Conservation (phyloP, 2,113 vertebrate genomes). For the Nicator chloris region DNA sequence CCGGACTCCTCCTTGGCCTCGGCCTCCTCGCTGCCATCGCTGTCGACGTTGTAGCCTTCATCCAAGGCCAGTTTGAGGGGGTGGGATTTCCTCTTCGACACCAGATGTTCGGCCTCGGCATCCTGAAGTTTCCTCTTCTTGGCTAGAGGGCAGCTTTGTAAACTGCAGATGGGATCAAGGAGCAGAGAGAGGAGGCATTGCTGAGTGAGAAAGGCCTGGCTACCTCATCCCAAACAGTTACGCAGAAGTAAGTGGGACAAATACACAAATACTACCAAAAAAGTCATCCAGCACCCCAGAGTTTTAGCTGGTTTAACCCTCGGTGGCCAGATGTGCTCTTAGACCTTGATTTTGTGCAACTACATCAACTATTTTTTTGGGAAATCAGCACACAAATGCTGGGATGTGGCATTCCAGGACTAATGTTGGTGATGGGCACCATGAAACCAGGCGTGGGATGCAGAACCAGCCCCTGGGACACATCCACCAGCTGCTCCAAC, state of each 20-base stretch:
- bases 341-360: not conserved
- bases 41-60: constrained; percentile 88
- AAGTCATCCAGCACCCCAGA: not conserved
- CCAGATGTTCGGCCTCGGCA: constrained; percentile 77
- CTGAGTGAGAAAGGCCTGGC: not conserved
- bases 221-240: not conserved
- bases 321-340: not conserved
- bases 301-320: not conserved
- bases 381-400: not conserved
- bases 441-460: not conserved
- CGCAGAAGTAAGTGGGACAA: not conserved
- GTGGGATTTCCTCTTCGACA: constrained; percentile 90
- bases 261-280: not conserved
- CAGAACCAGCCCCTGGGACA: not conserved
- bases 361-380: not conserved
- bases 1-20: constrained; percentile 81
- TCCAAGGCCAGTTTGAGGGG: constrained; percentile 89
- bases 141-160: constrained; percentile 91
- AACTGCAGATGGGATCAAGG: constrained; percentile 61
- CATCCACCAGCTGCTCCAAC: not conserved
- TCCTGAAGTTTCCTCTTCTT: constrained; percentile 92
- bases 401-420: not conserved
- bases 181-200: not conserved
- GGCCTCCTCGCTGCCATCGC: constrained; percentile 82
- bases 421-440: not conserved